Percentiles rank a stretch among this genome's conserved stretches.
Conservation (phyloP, 2,113 vertebrate species). For the Channa maculata region DNA sequence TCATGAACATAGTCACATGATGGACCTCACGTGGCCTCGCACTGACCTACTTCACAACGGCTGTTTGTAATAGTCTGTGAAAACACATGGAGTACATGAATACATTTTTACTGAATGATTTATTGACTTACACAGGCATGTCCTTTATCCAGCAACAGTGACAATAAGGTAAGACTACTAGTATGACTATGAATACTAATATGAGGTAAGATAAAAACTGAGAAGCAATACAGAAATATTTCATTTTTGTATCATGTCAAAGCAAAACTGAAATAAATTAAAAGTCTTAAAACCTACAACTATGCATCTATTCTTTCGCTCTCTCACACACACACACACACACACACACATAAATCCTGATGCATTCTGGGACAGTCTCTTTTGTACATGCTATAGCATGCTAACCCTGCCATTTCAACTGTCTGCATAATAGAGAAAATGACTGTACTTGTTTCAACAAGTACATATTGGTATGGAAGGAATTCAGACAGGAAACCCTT, state of each 20-base stretch:
- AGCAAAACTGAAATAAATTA: slow-evolving; percentile 21
- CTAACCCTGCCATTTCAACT: slow-evolving; percentile 8
- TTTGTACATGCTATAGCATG: slow-evolving; percentile 60
- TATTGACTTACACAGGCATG: slow-evolving; percentile 12
- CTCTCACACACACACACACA: neutral
- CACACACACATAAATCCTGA: slow-evolving; percentile 14
- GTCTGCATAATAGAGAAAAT: slow-evolving; percentile 3
- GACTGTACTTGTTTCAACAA: slow-evolving; percentile 38
- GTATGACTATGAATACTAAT: neutral
- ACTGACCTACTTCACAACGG: slow-evolving; percentile 10
- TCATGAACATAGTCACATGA: slow-evolving; percentile 2
- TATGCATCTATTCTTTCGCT: neutral
- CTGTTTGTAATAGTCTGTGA: neutral
- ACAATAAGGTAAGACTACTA: neutral
- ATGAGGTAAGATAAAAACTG: slow-evolving; percentile 1
- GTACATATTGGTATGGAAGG: slow-evolving; percentile 28
- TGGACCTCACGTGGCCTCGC: neutral
- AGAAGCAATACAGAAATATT: neutral
- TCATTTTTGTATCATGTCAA: neutral
- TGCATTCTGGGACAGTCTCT: slow-evolving; percentile 13
- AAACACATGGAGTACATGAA: neutral
- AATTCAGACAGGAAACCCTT: slow-evolving; percentile 23
- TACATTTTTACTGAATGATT: neutral
- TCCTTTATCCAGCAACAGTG: neutral
- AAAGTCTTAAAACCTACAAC: neutral